Conservation (phyloP, 2,797 vertebrate genomes). For the Xiphophorus birchmanni region DNA sequence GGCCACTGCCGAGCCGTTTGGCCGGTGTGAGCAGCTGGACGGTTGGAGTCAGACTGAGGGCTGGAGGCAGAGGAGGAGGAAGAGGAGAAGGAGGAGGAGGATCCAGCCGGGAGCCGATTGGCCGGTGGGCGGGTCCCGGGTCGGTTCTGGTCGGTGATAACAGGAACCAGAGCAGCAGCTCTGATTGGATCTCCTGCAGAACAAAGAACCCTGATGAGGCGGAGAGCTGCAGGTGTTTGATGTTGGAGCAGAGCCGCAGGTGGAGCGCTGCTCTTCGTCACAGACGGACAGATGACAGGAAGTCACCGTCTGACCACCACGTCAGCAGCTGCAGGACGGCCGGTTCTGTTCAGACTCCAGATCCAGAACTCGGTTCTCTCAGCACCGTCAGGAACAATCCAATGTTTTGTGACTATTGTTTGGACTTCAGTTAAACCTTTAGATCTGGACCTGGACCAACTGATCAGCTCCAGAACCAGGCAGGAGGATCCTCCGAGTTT, state of each 20-base stretch:
- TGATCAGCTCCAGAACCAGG: too few species aligned
- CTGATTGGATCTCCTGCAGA: slow-evolving; percentile 25
- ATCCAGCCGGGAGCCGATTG: slow-evolving; percentile 1
- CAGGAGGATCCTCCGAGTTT: too few species aligned
- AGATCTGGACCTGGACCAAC: too few species aligned
- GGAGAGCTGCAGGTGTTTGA: slow-evolving; percentile 28
- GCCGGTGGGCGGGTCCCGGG: background rate
- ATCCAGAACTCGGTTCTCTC: background rate
- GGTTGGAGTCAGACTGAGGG: background rate
- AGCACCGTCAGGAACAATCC: background rate
- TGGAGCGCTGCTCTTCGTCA: background rate
- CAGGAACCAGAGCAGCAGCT: background rate
- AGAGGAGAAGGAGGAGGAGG: background rate
- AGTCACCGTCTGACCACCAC: background rate
- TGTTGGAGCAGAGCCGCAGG: slow-evolving; percentile 23
- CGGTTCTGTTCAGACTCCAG: background rate
- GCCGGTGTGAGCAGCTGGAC: background rate
- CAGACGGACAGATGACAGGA: background rate
- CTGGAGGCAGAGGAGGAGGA: slow-evolving; percentile 1
- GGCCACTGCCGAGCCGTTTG: background rate
- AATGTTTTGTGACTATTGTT: background rate
- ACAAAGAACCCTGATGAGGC: slow-evolving; percentile 17
- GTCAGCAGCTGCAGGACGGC: background rate
- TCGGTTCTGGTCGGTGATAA: background rate
- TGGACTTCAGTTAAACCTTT: too few species aligned